Evolutionary conservation across 2,888 invertebrate genomes (phyloP), one percentile per base, ranked within the genome.

Genomic region (Dugesia japonica): DNA sequence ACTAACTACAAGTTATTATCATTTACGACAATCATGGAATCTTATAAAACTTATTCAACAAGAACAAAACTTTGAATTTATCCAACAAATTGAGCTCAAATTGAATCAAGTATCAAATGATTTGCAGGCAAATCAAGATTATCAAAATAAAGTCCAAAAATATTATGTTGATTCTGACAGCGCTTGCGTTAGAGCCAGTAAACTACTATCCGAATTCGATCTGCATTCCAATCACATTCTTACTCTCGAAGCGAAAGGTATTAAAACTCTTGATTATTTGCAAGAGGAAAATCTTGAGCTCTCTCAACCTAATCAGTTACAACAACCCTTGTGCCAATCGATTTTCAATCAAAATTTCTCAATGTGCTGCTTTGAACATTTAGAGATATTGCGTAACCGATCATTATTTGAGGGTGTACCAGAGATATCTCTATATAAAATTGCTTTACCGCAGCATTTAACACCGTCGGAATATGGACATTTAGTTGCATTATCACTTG

Each of bases 21-120:
- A 89, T 83, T 86, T 91, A 85, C 87, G 88, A 42, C 86, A 88
- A 28, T 89, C 91, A 0, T 88, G 89, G 81, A 90, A 91, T 83
- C 86, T 91, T 71, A 85, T 91, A 76, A 88, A 89, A 0, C 88
- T 91, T 81, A 84, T 91, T 81, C 89, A 89, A 79, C 91, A 91
- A 85, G 90, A 90, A 81, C 88, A 88, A 56, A 86, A 90, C 27
- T 88, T 83, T 4, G 77, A 79, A 0, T 80, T 81, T 80, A 79
- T 84, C 26, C 82, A 27, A 20, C 56, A n/a, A 42, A 31, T 75
- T 26, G 79, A 80, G 73, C 75, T 79, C 26, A 75, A 74, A 7
- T 27, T 78, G 28, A 33, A 74, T 20, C 78, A 80, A 28, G 28
- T 33, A 20, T 75, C 75, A 17, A 73, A 20, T 31, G 17, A 73